A percentile compares a stretch with the other conserved stretches of the same genome.
Evolutionary conservation across 2,888 invertebrate genomes (phyloP).

Genomic region (Monoplex corrugatus): DNA sequence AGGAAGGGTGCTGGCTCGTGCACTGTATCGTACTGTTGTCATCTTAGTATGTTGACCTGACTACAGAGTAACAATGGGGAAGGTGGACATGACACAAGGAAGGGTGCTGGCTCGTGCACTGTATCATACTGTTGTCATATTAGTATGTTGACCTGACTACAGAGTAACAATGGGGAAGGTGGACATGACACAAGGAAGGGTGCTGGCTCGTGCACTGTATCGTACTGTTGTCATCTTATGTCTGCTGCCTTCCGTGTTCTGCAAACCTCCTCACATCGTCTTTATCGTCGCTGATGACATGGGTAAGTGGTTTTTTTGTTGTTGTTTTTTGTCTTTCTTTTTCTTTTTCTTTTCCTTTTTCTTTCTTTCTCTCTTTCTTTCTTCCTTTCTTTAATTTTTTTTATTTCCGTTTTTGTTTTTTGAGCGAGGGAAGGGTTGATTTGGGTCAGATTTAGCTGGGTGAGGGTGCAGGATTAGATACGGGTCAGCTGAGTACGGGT

Average conservation of each 20-base stretch:
- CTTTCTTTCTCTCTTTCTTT: constrained; percentile 15
- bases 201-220: background rate
- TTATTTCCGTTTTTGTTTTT: background rate
- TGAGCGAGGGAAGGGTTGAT: too few relatives aligned
- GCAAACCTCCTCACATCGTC: constrained; percentile 55
- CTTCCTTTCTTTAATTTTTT: background rate
- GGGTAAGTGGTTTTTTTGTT: constrained; percentile 45
- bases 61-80: background rate
- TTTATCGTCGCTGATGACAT: constrained; percentile 66
- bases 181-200: too few relatives aligned
- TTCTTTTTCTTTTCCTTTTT: background rate
- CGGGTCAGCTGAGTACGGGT: too few relatives aligned
- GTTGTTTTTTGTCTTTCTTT: background rate
- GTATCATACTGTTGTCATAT: background rate
- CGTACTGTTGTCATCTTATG: background rate
- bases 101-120: background rate
- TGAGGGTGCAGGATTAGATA: too few relatives aligned
- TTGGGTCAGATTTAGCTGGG: too few relatives aligned
- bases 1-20: too few relatives aligned
- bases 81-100: too few relatives aligned
- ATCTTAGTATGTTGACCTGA: too few relatives aligned
- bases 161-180: too few relatives aligned
- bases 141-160: too few relatives aligned
- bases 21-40: too few relatives aligned
- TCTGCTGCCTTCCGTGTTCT: background rate